A percentile compares a stretch with the other conserved stretches of the same genome.
phyloP scores from a whole-genome alignment of 2,797 vertebrate genomes.

The Scomberomorus guttatus region DNA sequence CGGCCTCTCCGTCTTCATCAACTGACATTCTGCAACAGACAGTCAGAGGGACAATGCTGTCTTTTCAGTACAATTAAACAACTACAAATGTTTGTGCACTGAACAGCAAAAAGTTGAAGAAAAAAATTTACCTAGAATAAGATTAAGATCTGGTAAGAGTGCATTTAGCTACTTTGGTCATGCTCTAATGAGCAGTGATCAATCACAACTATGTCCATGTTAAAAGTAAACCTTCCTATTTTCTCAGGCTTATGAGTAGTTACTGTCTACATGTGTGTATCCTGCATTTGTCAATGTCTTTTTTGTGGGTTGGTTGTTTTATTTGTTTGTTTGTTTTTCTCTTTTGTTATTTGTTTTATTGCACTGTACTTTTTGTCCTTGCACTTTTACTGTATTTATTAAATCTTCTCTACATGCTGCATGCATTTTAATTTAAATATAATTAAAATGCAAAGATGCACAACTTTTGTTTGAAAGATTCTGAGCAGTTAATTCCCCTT shows the following conservation, averaged over 20 bases:
- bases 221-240: background rate
- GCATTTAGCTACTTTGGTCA: background rate
- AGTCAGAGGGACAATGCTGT: background rate
- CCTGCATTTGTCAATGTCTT: background rate
- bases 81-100: background rate
- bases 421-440: background rate
- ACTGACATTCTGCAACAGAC: constrained; percentile 92
- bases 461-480: background rate
- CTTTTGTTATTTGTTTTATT: background rate
- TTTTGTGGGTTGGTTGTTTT: background rate
- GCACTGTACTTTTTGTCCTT: background rate
- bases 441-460: background rate
- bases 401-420: background rate
- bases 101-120: background rate
- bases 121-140: background rate
- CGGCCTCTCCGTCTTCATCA: constrained; percentile 99
- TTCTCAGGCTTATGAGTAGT: background rate
- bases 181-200: background rate
- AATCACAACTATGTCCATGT: background rate
- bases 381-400: background rate
- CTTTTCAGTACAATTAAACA: background rate
- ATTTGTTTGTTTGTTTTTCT: background rate
- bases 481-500: background rate
- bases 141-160: background rate
- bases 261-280: background rate